phyloP scores from a whole-genome alignment of 1,140 invertebrate species.

The Hermatobates lingyangjiaoensis region DNA sequence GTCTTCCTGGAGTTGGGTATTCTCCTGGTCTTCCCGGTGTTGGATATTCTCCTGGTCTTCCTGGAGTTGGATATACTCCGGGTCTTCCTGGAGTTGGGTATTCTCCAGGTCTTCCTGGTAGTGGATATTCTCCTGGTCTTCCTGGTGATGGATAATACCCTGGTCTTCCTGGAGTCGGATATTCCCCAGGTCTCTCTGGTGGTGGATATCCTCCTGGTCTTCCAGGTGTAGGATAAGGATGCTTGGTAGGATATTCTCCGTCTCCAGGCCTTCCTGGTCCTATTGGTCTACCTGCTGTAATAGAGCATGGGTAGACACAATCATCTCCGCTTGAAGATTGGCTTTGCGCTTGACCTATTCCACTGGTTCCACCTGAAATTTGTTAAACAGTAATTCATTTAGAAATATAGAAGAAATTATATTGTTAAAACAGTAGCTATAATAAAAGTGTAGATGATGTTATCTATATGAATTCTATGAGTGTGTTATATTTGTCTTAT shows the following conservation, averaged over 20 bases:
- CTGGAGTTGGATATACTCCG: slow-evolving; percentile 11
- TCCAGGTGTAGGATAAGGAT: slow-evolving; percentile 9
- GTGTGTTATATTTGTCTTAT: no score
- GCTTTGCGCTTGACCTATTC: slow-evolving; percentile 93
- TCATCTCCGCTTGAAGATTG: slow-evolving; percentile 26
- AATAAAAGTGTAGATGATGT: no score
- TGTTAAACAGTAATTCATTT: no score
- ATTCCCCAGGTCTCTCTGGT: slow-evolving; percentile 9
- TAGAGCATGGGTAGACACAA: slow-evolving; percentile 20
- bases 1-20: slow-evolving; percentile 6
- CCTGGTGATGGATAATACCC: slow-evolving; percentile 6
- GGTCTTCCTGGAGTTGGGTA: slow-evolving; percentile 1
- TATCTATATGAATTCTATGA: no score
- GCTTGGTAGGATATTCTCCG: slow-evolving; percentile 2
- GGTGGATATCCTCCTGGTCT: slow-evolving; percentile 11
- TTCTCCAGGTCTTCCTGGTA: slow-evolving; percentile 9
- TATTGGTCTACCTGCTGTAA: slow-evolving; percentile 6
- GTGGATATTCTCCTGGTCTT: slow-evolving; percentile 12
- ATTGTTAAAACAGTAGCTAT: no score
- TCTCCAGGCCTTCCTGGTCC: slow-evolving; percentile 1
- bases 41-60: slow-evolving; percentile 10
- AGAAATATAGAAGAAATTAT: no score
- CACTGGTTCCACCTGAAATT: slow-evolving; percentile 76
- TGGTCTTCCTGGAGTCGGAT: slow-evolving; percentile 13
- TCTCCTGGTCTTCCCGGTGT: slow-evolving; percentile 8